phyloP scores from a whole-genome alignment of 2,888 invertebrate species.

The Rhamphomyia laevipes region DNA sequence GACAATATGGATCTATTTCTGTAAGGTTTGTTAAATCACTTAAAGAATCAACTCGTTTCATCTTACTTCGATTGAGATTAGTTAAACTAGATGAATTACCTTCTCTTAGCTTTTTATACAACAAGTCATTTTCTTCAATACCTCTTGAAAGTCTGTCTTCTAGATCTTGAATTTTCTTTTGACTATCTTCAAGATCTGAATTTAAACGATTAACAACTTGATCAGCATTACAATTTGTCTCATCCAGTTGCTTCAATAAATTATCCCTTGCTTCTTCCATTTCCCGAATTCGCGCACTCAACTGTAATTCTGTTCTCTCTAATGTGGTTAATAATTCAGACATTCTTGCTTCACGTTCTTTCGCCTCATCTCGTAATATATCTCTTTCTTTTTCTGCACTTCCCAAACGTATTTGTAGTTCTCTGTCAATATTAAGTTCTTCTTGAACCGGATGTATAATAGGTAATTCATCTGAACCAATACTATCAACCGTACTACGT shows the following conservation, averaged over 20 bases:
- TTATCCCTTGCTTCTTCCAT: conserved; percentile 56
- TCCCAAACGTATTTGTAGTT: conserved; percentile 56
- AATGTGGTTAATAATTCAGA: conserved; percentile 65
- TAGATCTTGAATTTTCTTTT: conserved; percentile 39
- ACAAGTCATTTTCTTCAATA: conserved; percentile 63
- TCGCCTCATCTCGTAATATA: conserved; percentile 59
- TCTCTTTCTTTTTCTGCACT: conserved; percentile 62
- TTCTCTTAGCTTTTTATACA: conserved; percentile 60
- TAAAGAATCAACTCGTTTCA: conserved; percentile 59
- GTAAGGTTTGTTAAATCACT: conserved; percentile 72
- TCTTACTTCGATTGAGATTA: conserved; percentile 32
- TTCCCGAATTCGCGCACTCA: conserved; percentile 57
- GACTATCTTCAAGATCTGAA: conserved; percentile 54
- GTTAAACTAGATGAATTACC: conserved; percentile 36
- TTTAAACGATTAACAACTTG: conserved; percentile 59
- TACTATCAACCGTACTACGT: conserved; percentile 51
- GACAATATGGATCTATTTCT: conserved; percentile 58
- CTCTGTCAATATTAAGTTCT: conserved; percentile 39
- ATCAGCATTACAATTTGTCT: conserved; percentile 55
- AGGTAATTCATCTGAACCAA: conserved; percentile 45
- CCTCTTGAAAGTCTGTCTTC: conserved; percentile 48
- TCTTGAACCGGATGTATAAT: conserved; percentile 30
- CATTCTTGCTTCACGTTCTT: conserved; percentile 59
- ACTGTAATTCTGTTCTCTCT: conserved; percentile 65
- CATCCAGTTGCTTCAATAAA: conserved; percentile 47